These are phyloP conservation scores for Merodon equestris DNA, from an alignment of 2,888 invertebrate species.

Conservation along the genomic window DNA sequence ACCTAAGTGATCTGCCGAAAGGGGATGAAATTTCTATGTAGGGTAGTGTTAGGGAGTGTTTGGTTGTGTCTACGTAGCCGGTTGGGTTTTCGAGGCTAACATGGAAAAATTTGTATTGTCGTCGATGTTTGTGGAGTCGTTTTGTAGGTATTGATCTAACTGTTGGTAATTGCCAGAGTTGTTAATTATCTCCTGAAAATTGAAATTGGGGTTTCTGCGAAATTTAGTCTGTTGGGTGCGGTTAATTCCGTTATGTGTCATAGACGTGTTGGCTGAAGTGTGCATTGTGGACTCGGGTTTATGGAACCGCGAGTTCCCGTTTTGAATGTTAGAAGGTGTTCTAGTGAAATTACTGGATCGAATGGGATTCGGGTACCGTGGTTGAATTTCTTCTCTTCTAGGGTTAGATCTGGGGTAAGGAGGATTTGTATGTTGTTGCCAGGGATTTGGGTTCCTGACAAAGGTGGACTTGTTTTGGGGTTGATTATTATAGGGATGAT, in stretches of 20 bases:
- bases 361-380: conserved; percentile 1
- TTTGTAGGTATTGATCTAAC: conserved; percentile 14
- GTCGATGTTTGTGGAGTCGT: conserved; percentile 6
- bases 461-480: neutral
- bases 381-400: conserved; percentile 5
- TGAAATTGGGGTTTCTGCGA: conserved; percentile 6
- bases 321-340: neutral
- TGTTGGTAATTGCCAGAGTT: neutral
- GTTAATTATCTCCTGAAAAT: conserved; percentile 2
- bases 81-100: conserved; percentile 27
- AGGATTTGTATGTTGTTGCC: neutral
- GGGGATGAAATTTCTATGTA: conserved; percentile 13
- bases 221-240: conserved; percentile 5
- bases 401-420: neutral
- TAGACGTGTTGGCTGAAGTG: neutral
- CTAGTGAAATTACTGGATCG: too few relatives aligned
- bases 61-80: conserved; percentile 9
- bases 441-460: neutral
- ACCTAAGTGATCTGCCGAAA: conserved; percentile 2
- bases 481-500: neutral
- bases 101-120: conserved; percentile 7
- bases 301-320: conserved; percentile 1
- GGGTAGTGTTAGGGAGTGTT: conserved; percentile 3
- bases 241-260: conserved; percentile 1
- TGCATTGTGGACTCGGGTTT: conserved; percentile 4